Percentiles rank a stretch among this genome's conserved stretches.
Evolutionary conservation across 2,888 invertebrate species (phyloP).

Genomic region (Sphaeridia pumilis): DNA sequence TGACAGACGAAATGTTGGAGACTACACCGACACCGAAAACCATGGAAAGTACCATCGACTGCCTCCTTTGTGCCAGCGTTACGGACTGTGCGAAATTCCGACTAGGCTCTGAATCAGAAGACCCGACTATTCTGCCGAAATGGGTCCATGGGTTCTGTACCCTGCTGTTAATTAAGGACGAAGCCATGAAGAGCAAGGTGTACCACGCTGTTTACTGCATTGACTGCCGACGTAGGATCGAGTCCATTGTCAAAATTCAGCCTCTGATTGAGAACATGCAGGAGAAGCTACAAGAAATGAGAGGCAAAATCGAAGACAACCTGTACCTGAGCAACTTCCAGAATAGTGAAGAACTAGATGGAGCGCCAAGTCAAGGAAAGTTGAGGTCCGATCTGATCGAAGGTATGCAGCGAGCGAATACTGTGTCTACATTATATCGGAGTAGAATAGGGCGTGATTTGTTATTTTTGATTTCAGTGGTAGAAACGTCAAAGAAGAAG

Average conservation of each 20-base stretch:
- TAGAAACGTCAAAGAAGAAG: neutral
- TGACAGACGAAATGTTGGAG: too few species aligned
- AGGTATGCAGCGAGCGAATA: neutral
- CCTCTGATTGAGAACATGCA: neutral
- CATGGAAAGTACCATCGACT: too few species aligned
- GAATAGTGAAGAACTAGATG: neutral
- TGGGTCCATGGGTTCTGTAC: neutral
- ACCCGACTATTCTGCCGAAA: neutral
- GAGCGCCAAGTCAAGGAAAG: neutral
- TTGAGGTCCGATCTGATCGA: neutral
- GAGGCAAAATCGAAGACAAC: neutral
- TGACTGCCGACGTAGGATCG: neutral
- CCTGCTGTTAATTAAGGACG: neutral
- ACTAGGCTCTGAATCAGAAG: neutral
- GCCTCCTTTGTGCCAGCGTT: neutral
- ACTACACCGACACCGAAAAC: too few species aligned
- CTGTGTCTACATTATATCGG: neutral
- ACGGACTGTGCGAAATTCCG: neutral
- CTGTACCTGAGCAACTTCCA: conserved; percentile 1
- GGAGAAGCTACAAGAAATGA: neutral
- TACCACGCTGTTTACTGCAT: neutral
- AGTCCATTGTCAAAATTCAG: neutral
- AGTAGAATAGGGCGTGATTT: neutral
- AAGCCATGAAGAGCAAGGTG: neutral
- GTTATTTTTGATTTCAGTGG: neutral